Evolutionary conservation across 2,888 invertebrate genomes (phyloP), one percentile per base, ranked within the genome.

Genomic region (Lamproptera curius): DNA sequence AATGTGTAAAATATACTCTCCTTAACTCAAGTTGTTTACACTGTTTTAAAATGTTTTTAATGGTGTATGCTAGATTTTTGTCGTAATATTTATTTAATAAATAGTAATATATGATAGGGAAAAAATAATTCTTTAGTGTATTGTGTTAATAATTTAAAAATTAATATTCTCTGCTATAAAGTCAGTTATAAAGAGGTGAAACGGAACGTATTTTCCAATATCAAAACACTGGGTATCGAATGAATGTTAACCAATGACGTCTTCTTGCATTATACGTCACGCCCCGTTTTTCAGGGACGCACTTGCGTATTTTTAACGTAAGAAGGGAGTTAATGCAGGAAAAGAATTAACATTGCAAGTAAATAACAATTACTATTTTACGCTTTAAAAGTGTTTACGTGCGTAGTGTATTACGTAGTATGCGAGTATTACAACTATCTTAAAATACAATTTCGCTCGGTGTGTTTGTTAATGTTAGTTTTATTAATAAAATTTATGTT

Each of bases 231-330:
- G 62, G 6, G 52, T 58, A 63, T 63, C 54, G 26, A 70, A 64
- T 55, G 71, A 63, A 46, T 71, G 61, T 53, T 68, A 58, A 55
- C 72, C 70, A 76, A 76, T 86, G 85, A 84, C 86, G 86, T 83
- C 67, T 58, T 41, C 59, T 63, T 53, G 46, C 52, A 63, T 61
- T 76, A 74, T 79, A 84, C 85, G 86, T 86, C 85, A 86, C 69
- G 78, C 74, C 78, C 79, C 70, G 63, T 62, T 75, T 31, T 79
- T 84, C 86, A 85, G 85, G 84, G 84, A 75, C 85, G 84, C 68
- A 84, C 70, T 84, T 67, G 68, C 67, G 70, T 77, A 76, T 77
- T 78, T 79, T 70, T 72, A 62, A 68, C 68, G 61, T 63, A 59
- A 63, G 67, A 62, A 67, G 60, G 58, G 61, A 67, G 55, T 57